Conservation (phyloP, 2,888 invertebrate species). For the Drosophila gaucha region DNA sequence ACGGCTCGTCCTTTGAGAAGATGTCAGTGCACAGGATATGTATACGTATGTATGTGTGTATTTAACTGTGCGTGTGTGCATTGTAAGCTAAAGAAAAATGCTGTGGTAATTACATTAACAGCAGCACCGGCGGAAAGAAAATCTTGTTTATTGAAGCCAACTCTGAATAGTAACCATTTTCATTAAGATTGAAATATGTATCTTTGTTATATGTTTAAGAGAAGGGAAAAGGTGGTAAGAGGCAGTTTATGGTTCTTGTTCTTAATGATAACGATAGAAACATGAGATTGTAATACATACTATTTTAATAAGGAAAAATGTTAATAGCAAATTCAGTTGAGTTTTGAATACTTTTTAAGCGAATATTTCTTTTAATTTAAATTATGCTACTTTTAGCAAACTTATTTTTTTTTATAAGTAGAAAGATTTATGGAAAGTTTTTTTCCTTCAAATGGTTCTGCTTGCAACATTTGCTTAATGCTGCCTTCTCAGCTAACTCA, state of each 20-base stretch:
- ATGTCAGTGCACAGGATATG: slow-evolving; percentile 29
- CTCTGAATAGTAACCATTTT: slow-evolving; percentile 73
- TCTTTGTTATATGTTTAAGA: slow-evolving; percentile 35
- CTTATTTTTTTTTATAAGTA: too few species aligned
- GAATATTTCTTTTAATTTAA: too few species aligned
- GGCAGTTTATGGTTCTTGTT: not conserved
- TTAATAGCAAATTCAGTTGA: not conserved
- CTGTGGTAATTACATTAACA: slow-evolving; percentile 79
- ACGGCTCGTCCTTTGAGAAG: slow-evolving; percentile 33
- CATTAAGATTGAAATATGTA: slow-evolving; percentile 78
- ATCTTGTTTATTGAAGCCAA: slow-evolving; percentile 67
- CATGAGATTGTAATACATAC: not conserved
- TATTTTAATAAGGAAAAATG: not conserved
- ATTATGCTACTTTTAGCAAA: too few species aligned
- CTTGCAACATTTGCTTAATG: too few species aligned
- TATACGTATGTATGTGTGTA: slow-evolving; percentile 1
- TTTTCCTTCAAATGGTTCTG: too few species aligned
- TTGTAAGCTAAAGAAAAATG: slow-evolving; percentile 63
- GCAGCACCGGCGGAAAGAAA: slow-evolving; percentile 53
- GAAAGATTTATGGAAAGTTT: too few species aligned
- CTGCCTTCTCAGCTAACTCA: too few species aligned
- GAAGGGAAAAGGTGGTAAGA: not conserved
- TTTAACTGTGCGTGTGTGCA: slow-evolving; percentile 19
- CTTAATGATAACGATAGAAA: not conserved
- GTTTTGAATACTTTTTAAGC: not conserved